A percentile compares a stretch with the other conserved stretches of the same genome.
phyloP scores from a whole-genome alignment of 2,113 vertebrate species.

The Tapirus terrestris region DNA sequence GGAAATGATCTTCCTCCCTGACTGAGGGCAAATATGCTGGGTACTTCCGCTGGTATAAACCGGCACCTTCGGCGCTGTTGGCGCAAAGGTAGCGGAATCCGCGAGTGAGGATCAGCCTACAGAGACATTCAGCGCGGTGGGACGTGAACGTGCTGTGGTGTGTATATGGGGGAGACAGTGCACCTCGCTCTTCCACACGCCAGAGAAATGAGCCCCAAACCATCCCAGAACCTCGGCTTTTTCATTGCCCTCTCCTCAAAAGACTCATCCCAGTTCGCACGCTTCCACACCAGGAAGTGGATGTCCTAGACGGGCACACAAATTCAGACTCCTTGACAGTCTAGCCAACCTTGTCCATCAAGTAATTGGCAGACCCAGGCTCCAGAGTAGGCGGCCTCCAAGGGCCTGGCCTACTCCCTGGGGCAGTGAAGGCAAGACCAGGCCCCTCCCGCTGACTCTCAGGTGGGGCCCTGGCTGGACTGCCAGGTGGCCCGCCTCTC shows the following conservation, averaged over 20 bases:
- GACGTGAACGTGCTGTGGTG: neutral
- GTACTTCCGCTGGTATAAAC: neutral
- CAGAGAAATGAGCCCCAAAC: neutral
- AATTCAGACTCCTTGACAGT: neutral
- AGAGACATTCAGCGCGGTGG: neutral
- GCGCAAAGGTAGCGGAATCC: neutral
- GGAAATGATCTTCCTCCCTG: neutral
- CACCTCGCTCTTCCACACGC: neutral
- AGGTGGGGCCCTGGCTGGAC: neutral
- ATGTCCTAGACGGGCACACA: neutral
- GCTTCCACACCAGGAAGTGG: neutral
- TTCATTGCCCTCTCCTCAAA: neutral
- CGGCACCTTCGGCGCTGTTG: rapidly evolving
- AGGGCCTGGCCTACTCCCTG: neutral
- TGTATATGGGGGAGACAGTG: rapidly evolving
- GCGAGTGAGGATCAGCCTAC: neutral
- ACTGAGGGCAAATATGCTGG: neutral
- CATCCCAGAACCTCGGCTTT: neutral
- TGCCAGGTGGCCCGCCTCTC: neutral
- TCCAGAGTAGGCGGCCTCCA: neutral
- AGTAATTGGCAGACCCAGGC: neutral
- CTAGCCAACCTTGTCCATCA: neutral
- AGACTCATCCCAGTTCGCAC: neutral
- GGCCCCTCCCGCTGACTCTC: neutral
- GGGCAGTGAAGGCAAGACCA: neutral